Evolutionary conservation across 1,140 invertebrate genomes (phyloP).

Genomic region (Radopholus similis): DNA sequence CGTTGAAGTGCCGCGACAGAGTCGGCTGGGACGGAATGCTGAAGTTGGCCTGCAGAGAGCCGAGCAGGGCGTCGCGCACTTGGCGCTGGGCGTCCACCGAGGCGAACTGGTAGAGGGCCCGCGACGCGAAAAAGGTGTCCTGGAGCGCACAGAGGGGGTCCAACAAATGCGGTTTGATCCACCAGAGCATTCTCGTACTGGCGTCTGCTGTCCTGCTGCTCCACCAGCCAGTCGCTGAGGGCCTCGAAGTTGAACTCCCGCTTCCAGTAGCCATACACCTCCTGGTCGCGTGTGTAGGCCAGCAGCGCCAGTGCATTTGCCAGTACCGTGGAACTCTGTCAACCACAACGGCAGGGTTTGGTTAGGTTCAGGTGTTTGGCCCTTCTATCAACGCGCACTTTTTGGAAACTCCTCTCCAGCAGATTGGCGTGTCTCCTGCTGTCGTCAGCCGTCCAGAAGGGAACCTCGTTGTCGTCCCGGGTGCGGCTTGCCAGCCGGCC

Average conservation of each 20-base stretch:
- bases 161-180: neutral
- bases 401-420: slow-evolving; percentile 3
- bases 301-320: slow-evolving; percentile 37
- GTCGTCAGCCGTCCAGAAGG: neutral
- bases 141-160: slow-evolving; percentile 12
- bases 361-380: neutral
- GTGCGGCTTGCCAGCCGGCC: slow-evolving; percentile 15
- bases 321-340: slow-evolving; percentile 33
- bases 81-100: slow-evolving; percentile 10
- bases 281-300: slow-evolving; percentile 31
- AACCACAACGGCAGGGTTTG: neutral
- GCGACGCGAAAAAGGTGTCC: slow-evolving; percentile 42
- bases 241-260: slow-evolving; percentile 35
- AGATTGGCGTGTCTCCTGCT: too few species aligned
- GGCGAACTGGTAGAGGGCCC: slow-evolving; percentile 21
- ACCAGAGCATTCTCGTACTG: slow-evolving; percentile 46
- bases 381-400: neutral
- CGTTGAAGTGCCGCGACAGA: slow-evolving; percentile 25
- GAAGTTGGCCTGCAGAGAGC: slow-evolving; percentile 4
- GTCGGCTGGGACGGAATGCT: neutral
- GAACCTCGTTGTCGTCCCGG: neutral
- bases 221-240: slow-evolving; percentile 32
- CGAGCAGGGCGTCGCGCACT: slow-evolving; percentile 9
- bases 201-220: slow-evolving; percentile 31
- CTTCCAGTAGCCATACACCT: slow-evolving; percentile 31